Base-by-base conservation (phyloP, 1,140 invertebrate species). In the Triops longicaudatus region DNA sequence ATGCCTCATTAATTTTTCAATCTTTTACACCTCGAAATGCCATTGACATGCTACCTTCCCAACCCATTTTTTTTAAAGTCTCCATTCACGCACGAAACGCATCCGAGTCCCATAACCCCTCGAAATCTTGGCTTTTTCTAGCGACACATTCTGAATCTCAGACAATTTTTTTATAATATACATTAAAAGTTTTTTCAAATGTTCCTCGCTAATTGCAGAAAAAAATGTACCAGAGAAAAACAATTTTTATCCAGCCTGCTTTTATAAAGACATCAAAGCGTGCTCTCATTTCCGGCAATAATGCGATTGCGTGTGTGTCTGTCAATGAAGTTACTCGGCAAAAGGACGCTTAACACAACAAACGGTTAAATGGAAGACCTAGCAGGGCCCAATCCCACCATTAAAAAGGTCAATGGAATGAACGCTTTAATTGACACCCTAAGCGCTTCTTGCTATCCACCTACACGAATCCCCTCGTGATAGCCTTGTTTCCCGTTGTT, bases 341-440 rank as follows among this genome's bases (percentile, higher is more conserved):
- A 63, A 17, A 17, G 5, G 7, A 63, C 22, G 50, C 17, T 63
- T 63, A 63, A 63, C 50, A 63, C 50, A 22, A 22, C 50, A 22
- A 37, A 9, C 14, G 50, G n/a, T 63, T 17, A 63, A 63, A n/a
- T 17, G 10, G 14, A 22, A 22, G 50, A n/a, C 14, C 14, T 17
- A 63, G 5, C 44, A 63, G 22, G 9, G 0, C 50, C n/a, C 50
- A 63, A 63, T 6, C 50, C 50, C 14, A 63, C 50, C 14, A n/a
- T 17, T 63, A 63, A 22, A 63, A 63, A 7, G 50, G 50, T 63
- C 50, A 63, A 63, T 63, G 50, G 50, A 63, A 63, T 63, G 50
- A 63, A 63, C 50, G 50, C 50, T 63, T 63, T 63, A 63, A 63
- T 63, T 63, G 50, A 63, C 50, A 63, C 50, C 50, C 50, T 63